Conservation (phyloP, 2,797 vertebrate genomes). For the Enteromius anoplus region DNA sequence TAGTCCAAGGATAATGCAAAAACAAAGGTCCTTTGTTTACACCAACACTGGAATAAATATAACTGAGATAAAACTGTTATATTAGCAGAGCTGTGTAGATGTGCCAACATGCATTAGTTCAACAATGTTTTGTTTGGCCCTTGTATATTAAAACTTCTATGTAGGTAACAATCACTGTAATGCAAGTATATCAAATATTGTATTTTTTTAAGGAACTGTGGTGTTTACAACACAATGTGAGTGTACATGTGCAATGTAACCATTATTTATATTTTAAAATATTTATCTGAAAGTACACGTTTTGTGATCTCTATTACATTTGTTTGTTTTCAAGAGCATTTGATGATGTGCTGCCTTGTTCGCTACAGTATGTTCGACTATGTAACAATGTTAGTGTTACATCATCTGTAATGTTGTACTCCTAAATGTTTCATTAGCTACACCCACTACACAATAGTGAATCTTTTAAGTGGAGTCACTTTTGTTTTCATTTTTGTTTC, state of each 20-base stretch:
- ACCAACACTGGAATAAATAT: constrained; percentile 6
- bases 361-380: background rate
- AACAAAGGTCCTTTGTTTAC: constrained; percentile 33
- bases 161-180: constrained; percentile 34
- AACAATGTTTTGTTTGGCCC: constrained; percentile 41
- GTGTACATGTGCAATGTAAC: constrained; percentile 40
- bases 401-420: constrained; percentile 7
- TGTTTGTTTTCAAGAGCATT: constrained; percentile 28
- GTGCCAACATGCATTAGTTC: constrained; percentile 40
- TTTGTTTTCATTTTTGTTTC: background rate
- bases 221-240: constrained; percentile 20
- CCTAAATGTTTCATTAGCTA: constrained; percentile 6
- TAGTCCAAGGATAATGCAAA: constrained; percentile 15
- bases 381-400: constrained; percentile 24
- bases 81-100: constrained; percentile 29
- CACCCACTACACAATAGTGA: background rate
- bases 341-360: constrained; percentile 20
- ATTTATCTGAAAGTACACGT: constrained; percentile 15
- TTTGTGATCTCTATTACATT: constrained; percentile 12
- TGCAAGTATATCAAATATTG: constrained; percentile 28
- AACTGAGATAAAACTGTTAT: background rate
- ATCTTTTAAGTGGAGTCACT: background rate
- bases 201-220: constrained; percentile 50
- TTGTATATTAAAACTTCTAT: constrained; percentile 17
- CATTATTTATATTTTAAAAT: constrained; percentile 49